Conservation (phyloP, 37 sponge, comb jelly and placozoan species). For the Hexactinellida sp. region DNA sequence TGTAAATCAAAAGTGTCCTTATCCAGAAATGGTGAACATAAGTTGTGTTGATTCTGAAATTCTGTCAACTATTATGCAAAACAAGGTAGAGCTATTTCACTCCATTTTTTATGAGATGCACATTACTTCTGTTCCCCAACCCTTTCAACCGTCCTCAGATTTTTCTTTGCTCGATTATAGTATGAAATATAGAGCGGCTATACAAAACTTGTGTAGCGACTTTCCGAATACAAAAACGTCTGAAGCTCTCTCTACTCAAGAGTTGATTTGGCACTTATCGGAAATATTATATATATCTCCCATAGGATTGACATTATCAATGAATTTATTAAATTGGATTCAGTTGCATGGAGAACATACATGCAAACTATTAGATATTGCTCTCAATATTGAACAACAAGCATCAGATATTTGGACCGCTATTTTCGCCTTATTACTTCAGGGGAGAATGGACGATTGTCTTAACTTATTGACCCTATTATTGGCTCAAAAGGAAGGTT, state of each 20-base stretch:
- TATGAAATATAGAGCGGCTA: neutral
- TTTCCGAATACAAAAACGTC: neutral
- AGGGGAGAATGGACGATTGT: neutral
- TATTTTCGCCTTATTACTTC: neutral
- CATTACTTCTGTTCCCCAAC: neutral
- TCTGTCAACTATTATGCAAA: no score
- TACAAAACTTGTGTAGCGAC: neutral
- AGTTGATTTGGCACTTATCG: constrained; percentile 14
- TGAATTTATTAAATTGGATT: neutral
- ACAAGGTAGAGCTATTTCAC: neutral
- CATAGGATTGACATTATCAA: neutral
- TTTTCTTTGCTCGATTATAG: neutral
- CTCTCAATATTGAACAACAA: neutral
- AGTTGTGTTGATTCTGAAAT: no score
- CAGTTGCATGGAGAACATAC: neutral
- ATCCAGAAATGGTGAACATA: no score
- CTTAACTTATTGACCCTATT: neutral
- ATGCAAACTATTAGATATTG: neutral
- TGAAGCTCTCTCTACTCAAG: neutral
- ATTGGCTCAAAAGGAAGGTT: neutral
- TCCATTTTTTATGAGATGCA: neutral
- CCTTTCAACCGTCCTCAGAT: neutral
- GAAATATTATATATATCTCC: neutral
- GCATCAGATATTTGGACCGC: neutral
- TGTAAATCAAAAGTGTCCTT: no score